A percentile compares a stretch with the other conserved stretches of the same genome.
phyloP scores from a whole-genome alignment of 1,140 invertebrate genomes.

The Drosophila trapezifrons region DNA sequence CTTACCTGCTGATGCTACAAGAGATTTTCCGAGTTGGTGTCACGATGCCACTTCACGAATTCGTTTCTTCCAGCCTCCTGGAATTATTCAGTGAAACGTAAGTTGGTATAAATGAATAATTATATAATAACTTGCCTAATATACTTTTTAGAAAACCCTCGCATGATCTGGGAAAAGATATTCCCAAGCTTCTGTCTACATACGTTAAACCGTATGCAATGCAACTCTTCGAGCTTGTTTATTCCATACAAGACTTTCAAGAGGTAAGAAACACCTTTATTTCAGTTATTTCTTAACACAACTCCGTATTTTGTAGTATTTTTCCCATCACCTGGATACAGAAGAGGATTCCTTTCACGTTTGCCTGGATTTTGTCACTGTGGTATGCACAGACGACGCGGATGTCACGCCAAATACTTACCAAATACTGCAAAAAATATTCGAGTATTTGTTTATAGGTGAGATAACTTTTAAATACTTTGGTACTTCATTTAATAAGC shows the following conservation, averaged over 20 bases:
- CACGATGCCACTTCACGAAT: constrained; percentile 10
- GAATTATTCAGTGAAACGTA: constrained; percentile 41
- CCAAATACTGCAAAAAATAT: constrained; percentile 30
- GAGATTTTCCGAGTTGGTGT: constrained; percentile 37
- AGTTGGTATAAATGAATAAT: background rate
- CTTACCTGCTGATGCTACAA: constrained; percentile 45
- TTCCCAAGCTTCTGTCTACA: constrained; percentile 12
- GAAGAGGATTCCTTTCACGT: constrained; percentile 20
- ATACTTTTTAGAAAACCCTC: constrained; percentile 11
- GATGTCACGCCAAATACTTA: constrained; percentile 26
- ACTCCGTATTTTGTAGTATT: constrained; percentile 12
- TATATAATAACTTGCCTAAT: background rate
- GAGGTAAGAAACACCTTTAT: constrained; percentile 4
- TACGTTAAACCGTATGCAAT: constrained; percentile 36
- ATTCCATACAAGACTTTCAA: constrained; percentile 49
- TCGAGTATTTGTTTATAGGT: constrained; percentile 59
- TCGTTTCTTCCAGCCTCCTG: constrained; percentile 23
- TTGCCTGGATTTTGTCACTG: constrained; percentile 48
- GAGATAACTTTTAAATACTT: background rate
- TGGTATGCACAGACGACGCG: constrained; percentile 11
- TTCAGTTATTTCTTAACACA: background rate
- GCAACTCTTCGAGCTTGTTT: constrained; percentile 41
- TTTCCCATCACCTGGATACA: background rate
- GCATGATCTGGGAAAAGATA: constrained; percentile 6
- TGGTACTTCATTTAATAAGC: background rate